A percentile compares a stretch with the other conserved stretches of the same genome.
Conservation (phyloP, 2,888 invertebrate genomes). For the Caenorhabditis sinica region DNA sequence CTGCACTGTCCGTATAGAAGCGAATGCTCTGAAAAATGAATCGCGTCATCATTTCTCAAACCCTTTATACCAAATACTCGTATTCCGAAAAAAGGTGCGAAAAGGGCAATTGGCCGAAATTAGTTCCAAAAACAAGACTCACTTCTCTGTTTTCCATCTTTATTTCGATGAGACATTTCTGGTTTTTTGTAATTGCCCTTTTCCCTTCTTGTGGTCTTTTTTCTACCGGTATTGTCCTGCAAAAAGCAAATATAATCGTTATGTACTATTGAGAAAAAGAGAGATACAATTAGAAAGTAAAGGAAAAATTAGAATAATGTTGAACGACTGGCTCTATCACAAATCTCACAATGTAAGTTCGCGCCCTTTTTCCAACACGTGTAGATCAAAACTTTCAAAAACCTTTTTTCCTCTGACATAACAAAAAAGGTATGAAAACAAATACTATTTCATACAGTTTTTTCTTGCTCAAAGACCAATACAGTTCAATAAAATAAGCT, state of each 20-base stretch:
- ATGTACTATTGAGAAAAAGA: conserved; percentile 22
- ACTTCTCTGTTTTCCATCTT: conserved; percentile 55
- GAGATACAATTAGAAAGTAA: background rate
- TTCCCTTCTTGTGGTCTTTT: conserved; percentile 1
- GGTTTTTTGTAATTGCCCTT: conserved; percentile 16
- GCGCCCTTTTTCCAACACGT: too few species aligned
- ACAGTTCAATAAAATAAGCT: conserved; percentile 14
- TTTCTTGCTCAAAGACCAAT: conserved; percentile 32
- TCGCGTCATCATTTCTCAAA: background rate
- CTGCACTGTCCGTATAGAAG: conserved; percentile 48
- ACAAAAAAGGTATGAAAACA: too few species aligned
- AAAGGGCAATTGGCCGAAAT: conserved; percentile 40
- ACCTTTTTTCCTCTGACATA: background rate
- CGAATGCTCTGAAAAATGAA: conserved; percentile 35
- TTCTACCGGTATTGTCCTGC: conserved; percentile 61
- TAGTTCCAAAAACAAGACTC: conserved; percentile 51
- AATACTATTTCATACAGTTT: conserved; percentile 8
- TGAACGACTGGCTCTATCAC: background rate
- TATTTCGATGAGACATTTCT: conserved; percentile 56
- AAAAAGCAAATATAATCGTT: conserved; percentile 43
- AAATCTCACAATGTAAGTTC: too few species aligned
- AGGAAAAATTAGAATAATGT: conserved; percentile 7
- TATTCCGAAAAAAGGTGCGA: background rate
- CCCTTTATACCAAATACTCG: conserved; percentile 29
- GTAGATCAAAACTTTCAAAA: background rate